phyloP scores from a whole-genome alignment of 2,797 vertebrate genomes.

The Balearica regulorum region DNA sequence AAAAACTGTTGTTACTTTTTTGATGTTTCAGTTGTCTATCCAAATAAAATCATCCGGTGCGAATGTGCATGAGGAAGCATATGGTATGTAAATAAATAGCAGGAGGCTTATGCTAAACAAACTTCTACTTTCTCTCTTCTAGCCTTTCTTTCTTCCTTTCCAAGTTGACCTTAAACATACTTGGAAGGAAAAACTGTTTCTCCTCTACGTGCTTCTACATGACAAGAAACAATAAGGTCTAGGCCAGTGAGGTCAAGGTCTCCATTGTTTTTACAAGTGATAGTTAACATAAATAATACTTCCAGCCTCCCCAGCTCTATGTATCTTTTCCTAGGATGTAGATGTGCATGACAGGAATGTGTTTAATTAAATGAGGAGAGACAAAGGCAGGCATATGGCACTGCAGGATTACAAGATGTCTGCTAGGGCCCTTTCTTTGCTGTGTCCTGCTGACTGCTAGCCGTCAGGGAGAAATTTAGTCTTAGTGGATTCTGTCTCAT shows the following conservation, averaged over 20 bases:
- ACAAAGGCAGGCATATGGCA: background rate
- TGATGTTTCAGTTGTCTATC: conserved; percentile 61
- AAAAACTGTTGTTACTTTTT: conserved; percentile 49
- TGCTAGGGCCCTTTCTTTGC: background rate
- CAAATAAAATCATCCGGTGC: conserved; percentile 46
- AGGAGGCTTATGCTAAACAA: conserved; percentile 36
- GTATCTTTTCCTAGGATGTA: background rate
- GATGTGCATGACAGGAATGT: background rate
- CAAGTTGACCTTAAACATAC: conserved; percentile 18
- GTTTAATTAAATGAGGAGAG: background rate
- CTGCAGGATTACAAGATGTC: background rate
- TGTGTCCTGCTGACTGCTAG: background rate
- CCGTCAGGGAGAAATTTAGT: background rate
- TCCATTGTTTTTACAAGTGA: background rate
- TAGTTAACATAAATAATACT: background rate
- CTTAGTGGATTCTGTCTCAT: background rate
- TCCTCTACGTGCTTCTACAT: background rate
- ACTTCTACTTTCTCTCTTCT: conserved; percentile 2
- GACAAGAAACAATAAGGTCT: background rate
- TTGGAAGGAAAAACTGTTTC: background rate
- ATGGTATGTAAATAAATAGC: conserved; percentile 59
- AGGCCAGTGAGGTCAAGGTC: background rate
- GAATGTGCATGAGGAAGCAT: conserved; percentile 42
- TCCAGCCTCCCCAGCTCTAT: background rate
- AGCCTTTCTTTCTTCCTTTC: background rate